Conservation (phyloP, 2,113 vertebrate species). For the Burhinus oedicnemus region DNA sequence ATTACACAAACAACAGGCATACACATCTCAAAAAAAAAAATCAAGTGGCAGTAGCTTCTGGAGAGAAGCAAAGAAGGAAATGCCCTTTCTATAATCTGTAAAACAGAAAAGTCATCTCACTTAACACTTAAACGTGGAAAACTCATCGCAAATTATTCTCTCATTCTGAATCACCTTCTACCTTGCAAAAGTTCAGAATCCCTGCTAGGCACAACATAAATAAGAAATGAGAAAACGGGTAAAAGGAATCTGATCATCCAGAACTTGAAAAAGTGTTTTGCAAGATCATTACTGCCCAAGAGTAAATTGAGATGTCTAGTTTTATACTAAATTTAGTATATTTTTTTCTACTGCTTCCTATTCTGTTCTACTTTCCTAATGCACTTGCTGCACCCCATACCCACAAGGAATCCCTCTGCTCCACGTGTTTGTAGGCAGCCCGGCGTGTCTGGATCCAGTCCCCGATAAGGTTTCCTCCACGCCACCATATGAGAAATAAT, state of each 20-base stretch:
- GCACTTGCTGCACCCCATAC: background rate
- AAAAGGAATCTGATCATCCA: background rate
- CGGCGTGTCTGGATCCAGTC: background rate
- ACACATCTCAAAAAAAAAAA: background rate
- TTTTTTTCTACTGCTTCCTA: background rate
- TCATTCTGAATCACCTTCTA: background rate
- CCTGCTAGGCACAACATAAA: background rate
- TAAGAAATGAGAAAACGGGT: background rate
- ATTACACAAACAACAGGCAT: slow-evolving; percentile 46
- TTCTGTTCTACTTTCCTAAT: background rate
- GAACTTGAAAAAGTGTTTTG: background rate
- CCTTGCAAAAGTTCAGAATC: background rate
- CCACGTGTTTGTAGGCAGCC: background rate
- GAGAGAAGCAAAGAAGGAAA: background rate
- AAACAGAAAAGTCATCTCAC: background rate
- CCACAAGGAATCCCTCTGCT: background rate
- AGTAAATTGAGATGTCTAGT: background rate
- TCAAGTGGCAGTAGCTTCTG: background rate
- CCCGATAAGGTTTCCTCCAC: background rate
- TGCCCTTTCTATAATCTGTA: background rate
- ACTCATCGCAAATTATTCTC: background rate
- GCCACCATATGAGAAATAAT: rapidly evolving
- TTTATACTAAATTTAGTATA: background rate
- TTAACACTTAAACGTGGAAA: background rate
- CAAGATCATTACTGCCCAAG: background rate